phyloP scores from a whole-genome alignment of 2,113 vertebrate genomes.

The Hippocampus barbouri region DNA sequence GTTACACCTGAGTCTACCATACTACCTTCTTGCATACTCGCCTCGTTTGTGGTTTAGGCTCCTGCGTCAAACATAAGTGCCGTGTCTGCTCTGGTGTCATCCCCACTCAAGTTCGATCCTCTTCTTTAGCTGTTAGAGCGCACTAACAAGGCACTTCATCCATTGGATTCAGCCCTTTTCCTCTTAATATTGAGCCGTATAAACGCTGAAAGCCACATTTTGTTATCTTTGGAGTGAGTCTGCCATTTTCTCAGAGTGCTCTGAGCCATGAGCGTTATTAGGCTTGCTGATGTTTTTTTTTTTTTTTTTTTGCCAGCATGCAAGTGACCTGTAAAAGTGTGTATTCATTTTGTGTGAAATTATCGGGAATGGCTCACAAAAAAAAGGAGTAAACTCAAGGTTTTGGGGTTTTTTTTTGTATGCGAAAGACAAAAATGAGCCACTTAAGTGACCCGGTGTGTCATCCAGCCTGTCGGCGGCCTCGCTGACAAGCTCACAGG shows the following conservation, averaged over 20 bases:
- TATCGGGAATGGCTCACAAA: not conserved
- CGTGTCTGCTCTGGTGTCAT: not conserved
- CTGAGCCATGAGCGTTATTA: not conserved
- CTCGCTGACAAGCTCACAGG: not conserved
- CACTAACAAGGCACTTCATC: not conserved
- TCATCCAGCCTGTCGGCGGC: not conserved
- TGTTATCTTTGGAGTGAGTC: conserved; percentile 2
- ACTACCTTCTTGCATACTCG: no score
- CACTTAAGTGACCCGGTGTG: not conserved
- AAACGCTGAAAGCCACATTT: not conserved
- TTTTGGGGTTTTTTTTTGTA: not conserved
- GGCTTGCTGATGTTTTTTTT: not conserved
- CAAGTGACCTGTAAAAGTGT: not conserved
- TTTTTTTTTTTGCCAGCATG: not conserved
- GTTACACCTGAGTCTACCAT: no score
- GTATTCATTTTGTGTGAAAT: not conserved
- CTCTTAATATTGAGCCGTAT: not conserved
- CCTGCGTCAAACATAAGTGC: not conserved
- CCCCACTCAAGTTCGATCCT: not conserved
- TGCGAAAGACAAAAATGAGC: not conserved
- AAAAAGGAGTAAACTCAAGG: not conserved
- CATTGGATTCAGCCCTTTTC: not conserved
- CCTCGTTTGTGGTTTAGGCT: no score
- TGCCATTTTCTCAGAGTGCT: not conserved
- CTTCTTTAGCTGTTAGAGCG: not conserved